Conservation (phyloP, 2,113 vertebrate genomes). For the Gallinago jamesoni region DNA sequence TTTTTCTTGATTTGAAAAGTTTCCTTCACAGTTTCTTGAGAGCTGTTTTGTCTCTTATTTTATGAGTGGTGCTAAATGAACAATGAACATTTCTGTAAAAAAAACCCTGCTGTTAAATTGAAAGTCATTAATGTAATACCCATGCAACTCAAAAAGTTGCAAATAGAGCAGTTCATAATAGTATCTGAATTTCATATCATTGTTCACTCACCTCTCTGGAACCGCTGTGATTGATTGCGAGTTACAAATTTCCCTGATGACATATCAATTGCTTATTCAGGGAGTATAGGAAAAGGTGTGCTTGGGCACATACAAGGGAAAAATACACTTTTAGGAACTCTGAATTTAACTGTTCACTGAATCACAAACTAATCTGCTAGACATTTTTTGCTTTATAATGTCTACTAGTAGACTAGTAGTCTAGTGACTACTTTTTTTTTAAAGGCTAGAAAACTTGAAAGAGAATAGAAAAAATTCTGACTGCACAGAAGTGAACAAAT, state of each 20-base stretch:
- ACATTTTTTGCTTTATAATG: background rate
- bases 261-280: background rate
- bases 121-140: background rate
- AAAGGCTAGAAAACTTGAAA: background rate
- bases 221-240: background rate
- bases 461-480: background rate
- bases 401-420: background rate
- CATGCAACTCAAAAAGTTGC: background rate
- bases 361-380: background rate
- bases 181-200: background rate
- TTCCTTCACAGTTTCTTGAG: background rate
- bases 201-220: background rate
- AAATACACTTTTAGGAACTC: background rate
- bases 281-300: background rate
- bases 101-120: background rate
- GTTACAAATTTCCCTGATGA: slow-evolving; percentile 14
- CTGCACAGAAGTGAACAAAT: background rate
- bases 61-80: background rate
- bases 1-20: background rate
- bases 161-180: background rate
- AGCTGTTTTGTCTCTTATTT: slow-evolving; percentile 3
- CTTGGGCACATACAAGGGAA: background rate
- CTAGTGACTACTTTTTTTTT: background rate
- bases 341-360: background rate
- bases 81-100: background rate